These are phyloP conservation scores for Ataeniobius toweri DNA, from an alignment of 2,797 vertebrate species.

Conservation along the genomic window DNA sequence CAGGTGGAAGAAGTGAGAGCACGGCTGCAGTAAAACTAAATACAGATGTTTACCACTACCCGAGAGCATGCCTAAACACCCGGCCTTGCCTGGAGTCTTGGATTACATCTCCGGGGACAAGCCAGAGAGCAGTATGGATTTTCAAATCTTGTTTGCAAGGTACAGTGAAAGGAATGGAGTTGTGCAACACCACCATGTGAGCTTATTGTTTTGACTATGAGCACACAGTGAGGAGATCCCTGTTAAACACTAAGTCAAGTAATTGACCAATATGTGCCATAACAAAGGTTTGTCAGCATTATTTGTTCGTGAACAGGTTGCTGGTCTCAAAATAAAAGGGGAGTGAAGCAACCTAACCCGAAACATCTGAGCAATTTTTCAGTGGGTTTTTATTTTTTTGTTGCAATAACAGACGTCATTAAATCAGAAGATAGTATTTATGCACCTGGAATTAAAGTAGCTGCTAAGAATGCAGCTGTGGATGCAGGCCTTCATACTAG, in stretches of 20 bases:
- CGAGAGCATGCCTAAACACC: slow-evolving; percentile 17
- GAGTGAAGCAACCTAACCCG: slow-evolving; percentile 5
- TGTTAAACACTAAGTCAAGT: slow-evolving; percentile 15
- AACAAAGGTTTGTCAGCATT: background rate
- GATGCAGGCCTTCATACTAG: slow-evolving; percentile 33
- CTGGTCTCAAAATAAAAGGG: background rate
- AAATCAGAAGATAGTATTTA: background rate
- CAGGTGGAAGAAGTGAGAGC: slow-evolving; percentile 56
- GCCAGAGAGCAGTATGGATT: slow-evolving; percentile 7
- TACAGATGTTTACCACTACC: slow-evolving; percentile 37
- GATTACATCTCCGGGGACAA: slow-evolving; percentile 20
- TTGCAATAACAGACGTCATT: background rate
- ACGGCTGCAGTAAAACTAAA: slow-evolving; percentile 30
- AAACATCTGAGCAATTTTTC: background rate
- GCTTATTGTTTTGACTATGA: slow-evolving; percentile 33
- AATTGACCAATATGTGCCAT: slow-evolving; percentile 3
- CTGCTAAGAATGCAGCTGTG: background rate
- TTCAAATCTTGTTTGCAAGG: slow-evolving; percentile 19
- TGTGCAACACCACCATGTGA: slow-evolving; percentile 19
- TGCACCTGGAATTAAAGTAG: slow-evolving; percentile 1
- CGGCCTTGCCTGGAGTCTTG: slow-evolving; percentile 10
- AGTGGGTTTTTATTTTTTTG: background rate
- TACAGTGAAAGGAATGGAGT: slow-evolving; percentile 14
- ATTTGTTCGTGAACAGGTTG: background rate
- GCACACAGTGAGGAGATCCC: slow-evolving; percentile 29